phyloP scores from a whole-genome alignment of 2,888 invertebrate genomes.

The Pachycephus smyrnensis region DNA sequence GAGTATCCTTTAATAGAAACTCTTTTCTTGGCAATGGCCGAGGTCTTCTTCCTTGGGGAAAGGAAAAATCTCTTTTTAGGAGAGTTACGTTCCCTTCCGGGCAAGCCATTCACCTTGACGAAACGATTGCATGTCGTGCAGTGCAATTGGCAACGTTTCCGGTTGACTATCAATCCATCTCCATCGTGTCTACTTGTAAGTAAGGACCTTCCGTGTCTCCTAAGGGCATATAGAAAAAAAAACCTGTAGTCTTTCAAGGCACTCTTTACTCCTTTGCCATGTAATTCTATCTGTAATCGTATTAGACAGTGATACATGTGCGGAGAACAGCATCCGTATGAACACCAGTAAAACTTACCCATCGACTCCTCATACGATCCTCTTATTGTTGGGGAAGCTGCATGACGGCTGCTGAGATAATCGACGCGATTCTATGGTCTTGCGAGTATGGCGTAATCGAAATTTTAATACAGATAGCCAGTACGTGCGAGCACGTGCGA shows the following conservation, averaged over 20 bases:
- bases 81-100: background rate
- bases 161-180: background rate
- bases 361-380: background rate
- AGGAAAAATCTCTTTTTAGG: background rate
- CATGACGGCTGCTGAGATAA: background rate
- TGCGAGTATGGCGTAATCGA: background rate
- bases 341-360: background rate
- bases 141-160: background rate
- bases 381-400: background rate
- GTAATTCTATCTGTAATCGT: background rate
- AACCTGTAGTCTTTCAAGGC: background rate
- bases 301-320: background rate
- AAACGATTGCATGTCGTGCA: background rate
- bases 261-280: background rate
- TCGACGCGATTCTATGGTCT: background rate
- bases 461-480: background rate
- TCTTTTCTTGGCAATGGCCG: background rate
- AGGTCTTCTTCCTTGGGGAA: background rate
- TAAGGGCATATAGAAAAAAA: background rate
- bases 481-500: background rate
- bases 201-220: background rate
- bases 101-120: background rate
- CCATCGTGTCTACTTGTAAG: background rate
- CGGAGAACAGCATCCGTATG: background rate
- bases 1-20: background rate